Evolutionary conservation across 2,797 vertebrate species (phyloP).

Genomic region (Dipus sagitta): DNA sequence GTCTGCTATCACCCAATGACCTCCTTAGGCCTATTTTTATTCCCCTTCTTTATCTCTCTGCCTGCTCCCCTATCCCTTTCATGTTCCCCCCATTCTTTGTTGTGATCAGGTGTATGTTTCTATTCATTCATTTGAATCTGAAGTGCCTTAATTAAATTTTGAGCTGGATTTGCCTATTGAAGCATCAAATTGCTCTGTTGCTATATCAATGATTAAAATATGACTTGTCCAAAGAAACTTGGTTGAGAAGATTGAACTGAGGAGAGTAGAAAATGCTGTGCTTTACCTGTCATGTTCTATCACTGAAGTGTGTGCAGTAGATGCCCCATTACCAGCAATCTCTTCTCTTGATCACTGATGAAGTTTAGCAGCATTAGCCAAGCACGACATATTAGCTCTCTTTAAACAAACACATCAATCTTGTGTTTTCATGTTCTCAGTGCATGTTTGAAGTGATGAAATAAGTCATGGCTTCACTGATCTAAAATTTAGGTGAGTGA

Average conservation of each 20-base stretch:
- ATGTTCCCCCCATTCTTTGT: not conserved
- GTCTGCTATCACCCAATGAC: not conserved
- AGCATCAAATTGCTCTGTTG: not conserved
- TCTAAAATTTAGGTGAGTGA: constrained; percentile 31
- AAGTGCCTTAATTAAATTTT: constrained; percentile 68
- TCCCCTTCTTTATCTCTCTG: not conserved
- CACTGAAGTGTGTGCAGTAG: not conserved
- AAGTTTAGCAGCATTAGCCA: constrained; percentile 62
- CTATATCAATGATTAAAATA: constrained; percentile 69
- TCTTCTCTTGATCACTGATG: constrained; percentile 60
- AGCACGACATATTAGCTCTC: constrained; percentile 55
- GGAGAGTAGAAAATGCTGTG: not conserved
- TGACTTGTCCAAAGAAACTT: constrained; percentile 49
- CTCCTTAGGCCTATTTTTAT: not conserved
- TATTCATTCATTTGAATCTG: constrained; percentile 28
- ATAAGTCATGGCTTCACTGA: constrained; percentile 6
- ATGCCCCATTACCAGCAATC: not conserved
- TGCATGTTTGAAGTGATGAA: constrained; percentile 51
- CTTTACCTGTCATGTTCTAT: constrained; percentile 31
- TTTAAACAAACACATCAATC: constrained; percentile 76
- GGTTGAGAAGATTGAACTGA: constrained; percentile 56
- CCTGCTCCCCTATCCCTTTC: accelerated
- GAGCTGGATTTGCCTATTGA: not conserved
- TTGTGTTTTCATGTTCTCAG: constrained; percentile 70
- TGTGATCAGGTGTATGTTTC: constrained; percentile 16